Percentiles rank a stretch among this genome's conserved stretches.
Evolutionary conservation across 2,888 invertebrate genomes (phyloP).

Genomic region (Drosophila kanekoi): DNA sequence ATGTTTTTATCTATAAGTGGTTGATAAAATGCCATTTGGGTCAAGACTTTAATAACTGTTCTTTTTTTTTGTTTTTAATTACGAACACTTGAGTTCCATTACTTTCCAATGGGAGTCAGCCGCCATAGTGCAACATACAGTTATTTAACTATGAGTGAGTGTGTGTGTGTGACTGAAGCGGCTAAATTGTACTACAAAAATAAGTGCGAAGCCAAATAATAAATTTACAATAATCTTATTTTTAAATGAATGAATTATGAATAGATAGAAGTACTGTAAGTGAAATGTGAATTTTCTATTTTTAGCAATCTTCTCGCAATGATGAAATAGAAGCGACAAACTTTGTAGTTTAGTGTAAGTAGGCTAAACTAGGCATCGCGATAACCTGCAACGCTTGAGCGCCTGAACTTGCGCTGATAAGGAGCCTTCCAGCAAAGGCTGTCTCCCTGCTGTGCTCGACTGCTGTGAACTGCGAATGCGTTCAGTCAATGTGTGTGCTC

Average conservation of each 20-base stretch:
- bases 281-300: not conserved
- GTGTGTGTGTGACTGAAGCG: not conserved
- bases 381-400: constrained; percentile 49
- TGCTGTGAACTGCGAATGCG: constrained; percentile 43
- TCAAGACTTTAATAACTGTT: constrained; percentile 57
- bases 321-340: not conserved
- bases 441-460: constrained; percentile 43
- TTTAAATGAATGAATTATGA: not conserved
- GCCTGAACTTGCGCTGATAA: constrained; percentile 62
- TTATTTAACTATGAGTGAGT: constrained; percentile 5
- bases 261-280: not conserved
- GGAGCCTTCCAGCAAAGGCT: constrained; percentile 38
- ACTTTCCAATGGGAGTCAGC: not conserved
- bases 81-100: constrained; percentile 7
- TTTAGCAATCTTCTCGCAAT: not conserved
- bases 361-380: constrained; percentile 34
- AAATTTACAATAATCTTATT: not conserved
- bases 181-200: constrained; percentile 5
- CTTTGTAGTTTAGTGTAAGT: constrained; percentile 49
- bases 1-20: constrained; percentile 35
- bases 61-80: constrained; percentile 13
- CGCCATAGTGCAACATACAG: constrained; percentile 1
- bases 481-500: constrained; percentile 47
- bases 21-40: constrained; percentile 59
- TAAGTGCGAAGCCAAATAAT: not conserved